These are phyloP conservation scores for Eremobia ochroleuca DNA, from an alignment of 2,888 invertebrate genomes.

Conservation along the genomic window DNA sequence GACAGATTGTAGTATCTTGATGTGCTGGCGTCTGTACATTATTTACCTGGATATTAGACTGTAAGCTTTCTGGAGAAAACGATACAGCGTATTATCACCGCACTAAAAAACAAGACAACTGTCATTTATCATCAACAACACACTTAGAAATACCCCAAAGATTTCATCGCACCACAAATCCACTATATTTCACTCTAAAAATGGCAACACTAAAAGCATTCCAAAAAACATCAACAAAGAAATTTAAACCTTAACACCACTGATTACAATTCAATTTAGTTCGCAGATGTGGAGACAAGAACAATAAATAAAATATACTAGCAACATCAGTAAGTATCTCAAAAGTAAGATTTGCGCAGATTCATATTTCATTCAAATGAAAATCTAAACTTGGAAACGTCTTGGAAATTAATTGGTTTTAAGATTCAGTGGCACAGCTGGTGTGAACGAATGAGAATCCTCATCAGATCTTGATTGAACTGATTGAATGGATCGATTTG, in stretches of 20 bases:
- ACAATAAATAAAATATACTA: constrained; percentile 53
- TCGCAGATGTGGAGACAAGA: not conserved
- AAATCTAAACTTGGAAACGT: constrained; percentile 48
- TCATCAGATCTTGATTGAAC: constrained; percentile 39
- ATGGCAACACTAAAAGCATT: constrained; percentile 51
- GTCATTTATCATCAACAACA: constrained; percentile 41
- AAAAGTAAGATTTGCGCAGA: constrained; percentile 47
- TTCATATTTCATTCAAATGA: constrained; percentile 61
- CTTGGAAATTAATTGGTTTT: constrained; percentile 51
- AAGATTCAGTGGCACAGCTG: constrained; percentile 44
- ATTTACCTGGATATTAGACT: no score
- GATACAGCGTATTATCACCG: constrained; percentile 15
- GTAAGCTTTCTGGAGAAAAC: no score
- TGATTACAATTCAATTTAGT: constrained; percentile 16
- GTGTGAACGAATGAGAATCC: constrained; percentile 23
- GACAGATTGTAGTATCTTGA: no score
- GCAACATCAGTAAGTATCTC: constrained; percentile 15
- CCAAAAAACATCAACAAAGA: not conserved
- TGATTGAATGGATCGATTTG: constrained; percentile 25
- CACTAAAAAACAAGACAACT: constrained; percentile 29
- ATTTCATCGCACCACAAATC: constrained; percentile 38
- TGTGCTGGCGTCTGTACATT: no score
- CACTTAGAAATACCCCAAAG: constrained; percentile 33
- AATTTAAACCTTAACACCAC: constrained; percentile 34
- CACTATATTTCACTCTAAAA: constrained; percentile 26